Evolutionary conservation across 2,888 invertebrate species (phyloP).

Genomic region (Pachydiplax longipennis): DNA sequence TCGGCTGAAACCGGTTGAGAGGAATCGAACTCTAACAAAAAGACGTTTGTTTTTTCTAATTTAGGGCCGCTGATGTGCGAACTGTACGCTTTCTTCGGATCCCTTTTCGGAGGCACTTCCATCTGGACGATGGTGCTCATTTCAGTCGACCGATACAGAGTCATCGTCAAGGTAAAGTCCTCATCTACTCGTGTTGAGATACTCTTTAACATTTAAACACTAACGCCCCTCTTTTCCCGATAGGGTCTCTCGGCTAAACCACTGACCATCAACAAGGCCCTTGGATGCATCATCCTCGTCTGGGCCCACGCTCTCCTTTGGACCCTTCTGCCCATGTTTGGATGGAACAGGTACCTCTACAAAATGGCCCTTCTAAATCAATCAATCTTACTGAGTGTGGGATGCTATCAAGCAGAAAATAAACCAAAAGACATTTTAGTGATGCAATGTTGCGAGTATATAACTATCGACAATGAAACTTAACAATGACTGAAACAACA

Average conservation of each 20-base stretch:
- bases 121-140: slow-evolving; percentile 95
- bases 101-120: slow-evolving; percentile 87
- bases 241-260: slow-evolving; percentile 82
- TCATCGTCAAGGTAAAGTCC: slow-evolving; percentile 82
- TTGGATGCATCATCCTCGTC: slow-evolving; percentile 78
- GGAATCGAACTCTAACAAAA: too few species aligned
- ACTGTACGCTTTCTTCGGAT: slow-evolving; percentile 85
- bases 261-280: slow-evolving; percentile 80
- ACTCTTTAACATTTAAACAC: not conserved
- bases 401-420: too few species aligned
- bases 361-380: too few species aligned
- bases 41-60: too few species aligned
- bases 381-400: too few species aligned
- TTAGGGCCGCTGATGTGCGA: slow-evolving; percentile 87
- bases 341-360: slow-evolving; percentile 78
- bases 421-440: too few species aligned
- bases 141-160: slow-evolving; percentile 91
- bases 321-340: slow-evolving; percentile 85
- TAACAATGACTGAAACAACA: too few species aligned
- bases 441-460: too few species aligned
- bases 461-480: too few species aligned
- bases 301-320: slow-evolving; percentile 81
- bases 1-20: too few species aligned
- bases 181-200: too few species aligned
- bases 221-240: not conserved